Conservation (phyloP, 2,113 vertebrate species). For the Ochotona princeps region DNA sequence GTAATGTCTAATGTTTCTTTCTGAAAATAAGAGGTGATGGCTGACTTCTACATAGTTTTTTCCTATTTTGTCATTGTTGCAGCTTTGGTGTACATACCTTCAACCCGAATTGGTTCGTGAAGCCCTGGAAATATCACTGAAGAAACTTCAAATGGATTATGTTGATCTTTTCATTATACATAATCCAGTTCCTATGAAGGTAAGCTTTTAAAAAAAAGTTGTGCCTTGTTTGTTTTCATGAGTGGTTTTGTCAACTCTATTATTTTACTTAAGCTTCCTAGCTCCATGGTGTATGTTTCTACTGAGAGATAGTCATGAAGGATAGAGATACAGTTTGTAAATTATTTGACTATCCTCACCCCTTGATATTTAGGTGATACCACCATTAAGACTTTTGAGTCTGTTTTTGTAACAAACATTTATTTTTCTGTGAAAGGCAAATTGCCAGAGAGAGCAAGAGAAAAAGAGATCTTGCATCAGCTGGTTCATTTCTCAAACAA, state of each 20-base stretch:
- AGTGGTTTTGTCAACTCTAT: too few species aligned
- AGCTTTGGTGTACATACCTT: conserved; percentile 89
- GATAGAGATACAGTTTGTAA: background rate
- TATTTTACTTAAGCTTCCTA: too few species aligned
- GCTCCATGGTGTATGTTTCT: background rate
- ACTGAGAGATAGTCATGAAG: background rate
- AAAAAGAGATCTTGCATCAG: too few species aligned
- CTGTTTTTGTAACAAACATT: too few species aligned
- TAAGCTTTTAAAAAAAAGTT: conserved; percentile 68
- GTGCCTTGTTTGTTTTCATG: background rate
- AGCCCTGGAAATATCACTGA: conserved; percentile 85
- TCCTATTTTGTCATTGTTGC: background rate
- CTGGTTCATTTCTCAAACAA: too few species aligned
- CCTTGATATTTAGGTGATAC: background rate
- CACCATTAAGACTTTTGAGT: too few species aligned
- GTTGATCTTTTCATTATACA: conserved; percentile 89
- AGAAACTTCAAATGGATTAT: conserved; percentile 86
- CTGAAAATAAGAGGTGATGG: background rate
- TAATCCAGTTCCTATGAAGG: conserved; percentile 87
- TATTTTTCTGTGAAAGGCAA: too few species aligned
- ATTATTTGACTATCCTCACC: background rate
- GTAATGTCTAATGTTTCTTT: background rate
- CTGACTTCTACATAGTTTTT: background rate
- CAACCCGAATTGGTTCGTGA: conserved; percentile 85
- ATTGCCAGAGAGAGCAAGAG: too few species aligned